Evolutionary conservation across 2,113 vertebrate species (phyloP).

Genomic region (Muscicapa adusta): DNA sequence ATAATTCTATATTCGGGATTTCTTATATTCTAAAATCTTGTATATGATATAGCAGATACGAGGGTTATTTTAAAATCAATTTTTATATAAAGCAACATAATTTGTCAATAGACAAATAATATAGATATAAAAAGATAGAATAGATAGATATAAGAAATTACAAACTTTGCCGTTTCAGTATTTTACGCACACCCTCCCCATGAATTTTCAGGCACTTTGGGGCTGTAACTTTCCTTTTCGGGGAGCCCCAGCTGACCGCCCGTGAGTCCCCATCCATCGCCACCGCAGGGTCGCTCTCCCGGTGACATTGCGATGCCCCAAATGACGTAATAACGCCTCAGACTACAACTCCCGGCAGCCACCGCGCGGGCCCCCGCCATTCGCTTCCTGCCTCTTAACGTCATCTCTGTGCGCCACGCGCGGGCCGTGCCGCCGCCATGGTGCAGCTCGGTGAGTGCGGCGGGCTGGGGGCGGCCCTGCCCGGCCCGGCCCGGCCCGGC

Average conservation of each 20-base stretch:
- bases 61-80: not conserved
- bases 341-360: not conserved
- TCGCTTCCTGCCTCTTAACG: accelerated
- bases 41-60: not conserved
- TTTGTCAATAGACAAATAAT: no score
- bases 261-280: accelerated
- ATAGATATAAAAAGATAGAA: no score
- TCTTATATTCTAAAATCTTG: not conserved
- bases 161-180: not conserved
- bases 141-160: no score
- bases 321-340: accelerated
- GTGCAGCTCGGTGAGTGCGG: constrained; percentile 19
- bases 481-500: no score
- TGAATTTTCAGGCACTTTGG: no score
- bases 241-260: not conserved
- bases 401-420: not conserved
- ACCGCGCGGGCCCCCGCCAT: accelerated
- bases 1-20: not conserved
- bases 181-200: not conserved
- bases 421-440: not conserved
- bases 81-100: not conserved
- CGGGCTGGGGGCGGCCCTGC: not conserved
- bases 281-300: not conserved
- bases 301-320: accelerated
- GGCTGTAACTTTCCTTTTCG: no score